Conservation (phyloP, 2,797 vertebrate species). For the Natrix natrix region DNA sequence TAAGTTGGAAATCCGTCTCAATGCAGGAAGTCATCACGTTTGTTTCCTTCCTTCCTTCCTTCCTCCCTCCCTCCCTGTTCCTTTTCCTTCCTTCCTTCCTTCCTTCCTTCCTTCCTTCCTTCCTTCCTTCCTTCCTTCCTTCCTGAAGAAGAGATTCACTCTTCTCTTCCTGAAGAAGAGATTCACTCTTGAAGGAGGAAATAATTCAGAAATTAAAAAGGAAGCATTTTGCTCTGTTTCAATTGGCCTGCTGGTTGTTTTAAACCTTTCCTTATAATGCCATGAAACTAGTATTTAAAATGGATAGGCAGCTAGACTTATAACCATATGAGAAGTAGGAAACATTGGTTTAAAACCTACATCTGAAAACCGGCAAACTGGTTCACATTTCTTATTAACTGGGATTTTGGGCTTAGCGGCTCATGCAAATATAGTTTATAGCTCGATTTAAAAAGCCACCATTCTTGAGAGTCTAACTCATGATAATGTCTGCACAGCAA, state of each 20-base stretch:
- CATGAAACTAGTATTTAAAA: background rate
- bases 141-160: background rate
- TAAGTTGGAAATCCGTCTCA: constrained; percentile 6
- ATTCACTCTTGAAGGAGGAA: background rate
- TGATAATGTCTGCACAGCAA: background rate
- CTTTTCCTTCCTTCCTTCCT: background rate
- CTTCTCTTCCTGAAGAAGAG: too few relatives aligned
- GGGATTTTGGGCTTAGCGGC: background rate
- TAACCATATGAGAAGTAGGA: background rate
- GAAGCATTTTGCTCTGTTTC: background rate
- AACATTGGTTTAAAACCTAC: background rate
- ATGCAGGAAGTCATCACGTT: background rate
- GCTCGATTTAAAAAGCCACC: background rate
- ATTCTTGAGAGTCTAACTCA: background rate
- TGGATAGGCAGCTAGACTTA: background rate
- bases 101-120: background rate
- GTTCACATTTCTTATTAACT: background rate
- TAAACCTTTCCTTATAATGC: background rate
- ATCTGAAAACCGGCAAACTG: background rate
- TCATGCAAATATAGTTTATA: background rate
- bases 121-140: background rate
- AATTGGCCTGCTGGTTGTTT: background rate
- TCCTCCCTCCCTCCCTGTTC: background rate
- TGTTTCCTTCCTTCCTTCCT: background rate
- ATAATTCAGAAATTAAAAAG: background rate